Evolutionary conservation across 2,797 vertebrate genomes (phyloP).

Genomic region (Micropoecilia bifurca): DNA sequence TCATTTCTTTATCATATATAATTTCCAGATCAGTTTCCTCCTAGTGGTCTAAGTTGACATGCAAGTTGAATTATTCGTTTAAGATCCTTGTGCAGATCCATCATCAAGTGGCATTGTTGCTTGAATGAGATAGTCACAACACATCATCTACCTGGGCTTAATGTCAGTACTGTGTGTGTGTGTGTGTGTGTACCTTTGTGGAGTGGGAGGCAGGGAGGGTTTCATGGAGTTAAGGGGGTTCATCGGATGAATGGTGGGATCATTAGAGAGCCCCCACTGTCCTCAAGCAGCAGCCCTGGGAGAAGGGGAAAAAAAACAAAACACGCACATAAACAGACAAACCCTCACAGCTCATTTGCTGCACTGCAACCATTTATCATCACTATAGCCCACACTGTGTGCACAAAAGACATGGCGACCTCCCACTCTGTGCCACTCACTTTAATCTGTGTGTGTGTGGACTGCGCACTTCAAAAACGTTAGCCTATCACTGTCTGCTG

Average conservation of each 20-base stretch:
- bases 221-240: slow-evolving; percentile 77
- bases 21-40: not conserved
- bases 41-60: not conserved
- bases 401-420: slow-evolving; percentile 61
- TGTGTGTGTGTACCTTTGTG: slow-evolving; percentile 66
- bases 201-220: slow-evolving; percentile 71
- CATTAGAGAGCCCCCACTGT: slow-evolving; percentile 72
- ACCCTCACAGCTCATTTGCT: slow-evolving; percentile 53
- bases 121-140: not conserved
- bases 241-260: slow-evolving; percentile 73
- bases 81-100: not conserved
- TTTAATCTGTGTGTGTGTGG: slow-evolving; percentile 59
- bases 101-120: not conserved
- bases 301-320: slow-evolving; percentile 13
- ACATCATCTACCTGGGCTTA: slow-evolving; percentile 36
- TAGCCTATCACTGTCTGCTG: slow-evolving; percentile 71
- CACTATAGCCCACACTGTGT: slow-evolving; percentile 42
- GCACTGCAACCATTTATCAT: slow-evolving; percentile 64
- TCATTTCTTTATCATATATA: not conserved
- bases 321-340: slow-evolving; percentile 28
- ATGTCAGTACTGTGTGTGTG: slow-evolving; percentile 24
- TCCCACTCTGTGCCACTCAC: slow-evolving; percentile 66
- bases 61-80: not conserved
- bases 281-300: slow-evolving; percentile 55
- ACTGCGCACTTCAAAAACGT: slow-evolving; percentile 58